Base-by-base conservation (phyloP, 2,113 vertebrate species). In the Aptenodytes patagonicus region DNA sequence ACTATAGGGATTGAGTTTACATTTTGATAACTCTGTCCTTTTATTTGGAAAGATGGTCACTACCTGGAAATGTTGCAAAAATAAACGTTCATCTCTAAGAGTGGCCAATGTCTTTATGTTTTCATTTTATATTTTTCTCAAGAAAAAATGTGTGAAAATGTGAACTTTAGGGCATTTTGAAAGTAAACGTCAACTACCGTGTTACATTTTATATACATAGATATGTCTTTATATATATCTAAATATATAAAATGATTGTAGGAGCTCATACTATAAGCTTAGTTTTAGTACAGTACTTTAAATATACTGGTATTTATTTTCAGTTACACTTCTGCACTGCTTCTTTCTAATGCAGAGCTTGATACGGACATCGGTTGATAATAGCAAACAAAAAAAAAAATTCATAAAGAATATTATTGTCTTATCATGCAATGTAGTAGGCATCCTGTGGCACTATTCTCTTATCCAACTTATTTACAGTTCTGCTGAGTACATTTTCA, bases 381-480 rank as follows among this genome's bases (percentile, higher is more conserved):
- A 97, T 0, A 94, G 87, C 97, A 95, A 97, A 95, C 31, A 73
- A 95, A 97, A 95, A 97, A 95, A 95, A 95, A 90, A 96, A 97
- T 84, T 97, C 87, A 93, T 97, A 98, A 98, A 98, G 98, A 98
- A 98, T 98, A 98, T 98, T 98, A 97, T 95, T 98, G 98, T 98
- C 98, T 98, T 96, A 97, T 98, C 98, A 98, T 98, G 98, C 98
- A 99, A 90, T 98, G 99, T 98, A 98, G 97, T 98, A 99, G 98
- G 98, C 99, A 99, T 98, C 98, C 98, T 98, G 98, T 98, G 98
- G 98, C 98, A 97, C 99, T 98, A 97, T 97, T 97, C 95, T 98
- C 93, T 97, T 98, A 99, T 97, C 97, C 98, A 98, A 97, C 97
- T 97, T 99, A 98, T 98, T 98, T 98, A 99, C 98, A 98, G 98